Conservation (phyloP, 2,113 vertebrate genomes). For the Miniopterus natalensis region DNA sequence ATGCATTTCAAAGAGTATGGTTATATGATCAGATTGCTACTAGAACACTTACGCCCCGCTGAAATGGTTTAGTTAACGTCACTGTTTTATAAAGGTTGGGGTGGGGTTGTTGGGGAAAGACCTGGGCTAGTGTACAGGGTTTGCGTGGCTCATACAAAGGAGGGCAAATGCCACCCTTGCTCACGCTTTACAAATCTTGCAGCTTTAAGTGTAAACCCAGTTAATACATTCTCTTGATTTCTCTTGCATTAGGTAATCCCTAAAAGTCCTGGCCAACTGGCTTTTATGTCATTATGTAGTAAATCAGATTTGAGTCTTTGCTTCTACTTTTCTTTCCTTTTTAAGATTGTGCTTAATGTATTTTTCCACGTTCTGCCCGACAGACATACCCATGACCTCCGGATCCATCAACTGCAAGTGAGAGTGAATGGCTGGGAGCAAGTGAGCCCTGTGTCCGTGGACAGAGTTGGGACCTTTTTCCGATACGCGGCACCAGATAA, state of each 20-base stretch:
- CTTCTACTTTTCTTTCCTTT: background rate
- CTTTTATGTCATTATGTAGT: background rate
- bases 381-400: slow-evolving; percentile 97
- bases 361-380: slow-evolving; percentile 3
- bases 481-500: slow-evolving; percentile 98
- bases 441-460: slow-evolving; percentile 97
- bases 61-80: background rate
- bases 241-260: background rate
- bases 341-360: background rate
- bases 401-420: slow-evolving; percentile 97
- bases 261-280: background rate
- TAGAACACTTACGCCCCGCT: background rate
- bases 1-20: background rate
- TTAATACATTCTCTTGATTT: slow-evolving; percentile 20
- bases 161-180: background rate
- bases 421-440: slow-evolving; percentile 98
- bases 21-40: background rate
- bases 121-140: background rate
- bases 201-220: background rate
- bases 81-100: background rate
- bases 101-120: background rate
- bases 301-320: background rate
- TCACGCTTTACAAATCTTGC: background rate
- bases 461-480: slow-evolving; percentile 98
- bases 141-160: background rate